A percentile compares a stretch with the other conserved stretches of the same genome.
Conservation (phyloP, 2,797 vertebrate species). For the Numenius phaeopus region DNA sequence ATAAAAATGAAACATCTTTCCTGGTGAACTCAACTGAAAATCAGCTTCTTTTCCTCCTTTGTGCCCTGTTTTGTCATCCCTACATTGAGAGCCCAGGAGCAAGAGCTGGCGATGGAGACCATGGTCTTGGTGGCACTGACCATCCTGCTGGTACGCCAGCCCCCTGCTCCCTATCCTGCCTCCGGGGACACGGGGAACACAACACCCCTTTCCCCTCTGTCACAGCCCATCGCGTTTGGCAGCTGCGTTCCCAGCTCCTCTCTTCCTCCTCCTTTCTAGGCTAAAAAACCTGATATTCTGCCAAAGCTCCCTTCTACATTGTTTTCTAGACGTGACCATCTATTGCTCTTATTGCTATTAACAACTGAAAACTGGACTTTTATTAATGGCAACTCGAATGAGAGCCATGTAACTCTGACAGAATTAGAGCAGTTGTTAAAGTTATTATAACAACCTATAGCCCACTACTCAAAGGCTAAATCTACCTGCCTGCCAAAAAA, state of each 20-base stretch:
- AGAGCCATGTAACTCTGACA: neutral
- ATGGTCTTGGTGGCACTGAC: neutral
- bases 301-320: neutral
- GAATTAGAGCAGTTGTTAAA: neutral
- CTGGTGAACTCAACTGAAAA: neutral
- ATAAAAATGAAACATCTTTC: neutral
- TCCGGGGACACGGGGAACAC: neutral
- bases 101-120: neutral
- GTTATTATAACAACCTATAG: neutral
- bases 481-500: neutral
- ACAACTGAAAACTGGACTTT: neutral
- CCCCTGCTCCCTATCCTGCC: neutral
- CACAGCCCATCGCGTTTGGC: neutral
- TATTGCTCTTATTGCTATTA: neutral
- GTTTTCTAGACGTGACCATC: neutral
- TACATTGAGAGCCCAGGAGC: neutral
- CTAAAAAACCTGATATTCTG: neutral
- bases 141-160: neutral
- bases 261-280: neutral
- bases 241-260: neutral
- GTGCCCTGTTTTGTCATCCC: neutral
- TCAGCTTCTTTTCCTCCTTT: neutral
- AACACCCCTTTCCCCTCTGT: neutral
- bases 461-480: neutral
- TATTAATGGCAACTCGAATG: neutral